Conservation (phyloP, 2,888 invertebrate genomes). For the Torymus auratus region DNA sequence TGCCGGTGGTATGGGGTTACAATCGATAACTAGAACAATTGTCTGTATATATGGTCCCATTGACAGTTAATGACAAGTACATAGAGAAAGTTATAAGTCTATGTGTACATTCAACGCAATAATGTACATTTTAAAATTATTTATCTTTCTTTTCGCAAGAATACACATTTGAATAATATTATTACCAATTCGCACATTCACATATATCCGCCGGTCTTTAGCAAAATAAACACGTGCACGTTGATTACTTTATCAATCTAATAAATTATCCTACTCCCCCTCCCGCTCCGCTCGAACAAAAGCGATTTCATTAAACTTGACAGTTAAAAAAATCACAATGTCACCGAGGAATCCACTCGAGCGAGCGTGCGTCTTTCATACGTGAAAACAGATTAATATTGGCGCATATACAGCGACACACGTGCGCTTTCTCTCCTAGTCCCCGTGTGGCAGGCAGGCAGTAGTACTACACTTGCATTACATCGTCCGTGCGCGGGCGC, state of each 20-base stretch:
- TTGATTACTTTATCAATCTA: not conserved
- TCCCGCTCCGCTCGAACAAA: not conserved
- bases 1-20: no score
- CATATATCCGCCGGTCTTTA: not conserved
- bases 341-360: slow-evolving; percentile 9
- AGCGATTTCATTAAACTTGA: slow-evolving; percentile 41
- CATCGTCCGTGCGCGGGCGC: slow-evolving; percentile 44
- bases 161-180: no score
- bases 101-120: no score
- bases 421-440: slow-evolving; percentile 21
- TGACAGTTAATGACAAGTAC: no score
- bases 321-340: slow-evolving; percentile 1
- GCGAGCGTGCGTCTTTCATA: not conserved
- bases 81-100: no score
- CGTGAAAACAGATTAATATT: slow-evolving; percentile 62
- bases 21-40: no score
- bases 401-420: slow-evolving; percentile 42
- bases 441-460: not conserved
- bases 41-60: no score
- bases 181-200: not conserved
- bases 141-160: no score
- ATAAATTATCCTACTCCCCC: no score
- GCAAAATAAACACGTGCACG: slow-evolving; percentile 26
- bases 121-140: no score
- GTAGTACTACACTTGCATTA: slow-evolving; percentile 46